Evolutionary conservation across 2,797 vertebrate species (phyloP).

Genomic region (Macrochelys suwanniensis): DNA sequence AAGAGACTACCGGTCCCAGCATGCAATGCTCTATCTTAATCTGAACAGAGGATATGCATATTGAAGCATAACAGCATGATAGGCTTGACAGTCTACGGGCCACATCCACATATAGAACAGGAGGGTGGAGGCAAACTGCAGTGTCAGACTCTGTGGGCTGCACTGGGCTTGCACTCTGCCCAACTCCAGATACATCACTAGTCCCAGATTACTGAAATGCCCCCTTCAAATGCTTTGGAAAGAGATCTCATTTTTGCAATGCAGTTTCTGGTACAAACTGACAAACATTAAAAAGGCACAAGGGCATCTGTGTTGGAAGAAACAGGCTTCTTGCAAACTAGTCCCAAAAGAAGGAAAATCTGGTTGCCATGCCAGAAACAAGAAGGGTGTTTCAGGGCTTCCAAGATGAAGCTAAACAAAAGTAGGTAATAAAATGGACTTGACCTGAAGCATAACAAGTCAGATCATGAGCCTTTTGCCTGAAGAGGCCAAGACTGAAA

Average conservation of each 20-base stretch:
- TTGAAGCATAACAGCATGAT: neutral
- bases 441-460: neutral
- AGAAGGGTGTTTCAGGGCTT: neutral
- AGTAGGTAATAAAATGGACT: neutral
- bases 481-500: rapidly evolving
- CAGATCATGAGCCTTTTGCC: neutral
- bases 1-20: neutral
- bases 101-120: neutral
- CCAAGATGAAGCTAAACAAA: neutral
- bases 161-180: neutral
- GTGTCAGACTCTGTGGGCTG: neutral
- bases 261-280: neutral
- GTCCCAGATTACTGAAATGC: neutral
- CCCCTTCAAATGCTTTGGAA: neutral
- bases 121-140: neutral
- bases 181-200: neutral
- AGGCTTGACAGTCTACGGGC: rapidly evolving
- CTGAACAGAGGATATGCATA: neutral
- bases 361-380: neutral
- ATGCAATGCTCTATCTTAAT: neutral
- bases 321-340: neutral
- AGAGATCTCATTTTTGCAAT: neutral
- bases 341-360: neutral
- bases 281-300: neutral
- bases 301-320: neutral